These are phyloP conservation scores for Gymnothorax reevesii DNA, from an alignment of 2,797 vertebrate genomes.

Conservation along the genomic window DNA sequence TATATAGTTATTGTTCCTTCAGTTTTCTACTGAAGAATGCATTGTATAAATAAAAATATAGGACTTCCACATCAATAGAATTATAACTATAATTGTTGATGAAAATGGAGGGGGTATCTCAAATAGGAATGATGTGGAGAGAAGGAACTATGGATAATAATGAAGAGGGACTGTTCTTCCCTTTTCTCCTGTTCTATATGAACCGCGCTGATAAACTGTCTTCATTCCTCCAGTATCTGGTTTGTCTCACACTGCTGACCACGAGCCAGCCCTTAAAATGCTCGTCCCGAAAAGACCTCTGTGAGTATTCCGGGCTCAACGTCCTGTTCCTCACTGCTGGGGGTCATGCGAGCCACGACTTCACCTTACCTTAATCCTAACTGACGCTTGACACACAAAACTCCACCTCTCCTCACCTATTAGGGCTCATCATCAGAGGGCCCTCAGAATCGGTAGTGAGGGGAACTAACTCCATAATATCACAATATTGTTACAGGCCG, in stretches of 20 bases:
- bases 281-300: conserved; percentile 4
- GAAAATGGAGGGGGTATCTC: neutral
- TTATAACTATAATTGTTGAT: neutral
- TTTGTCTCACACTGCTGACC: conserved; percentile 14
- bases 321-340: neutral
- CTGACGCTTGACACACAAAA: neutral
- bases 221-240: conserved; percentile 19
- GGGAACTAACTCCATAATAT: too few species aligned
- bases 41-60: neutral
- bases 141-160: neutral
- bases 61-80: neutral
- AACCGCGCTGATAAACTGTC: conserved; percentile 14
- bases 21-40: neutral
- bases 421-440: neutral
- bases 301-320: neutral
- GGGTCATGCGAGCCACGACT: neutral
- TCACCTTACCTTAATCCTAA: neutral
- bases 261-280: neutral
- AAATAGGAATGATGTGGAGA: neutral
- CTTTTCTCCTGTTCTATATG: neutral
- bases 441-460: neutral
- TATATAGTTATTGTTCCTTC: neutral
- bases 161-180: conserved; percentile 15
- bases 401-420: too few species aligned
- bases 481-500: too few species aligned